phyloP scores from a whole-genome alignment of 1,140 invertebrate genomes.

The Drosophila busckii region DNA sequence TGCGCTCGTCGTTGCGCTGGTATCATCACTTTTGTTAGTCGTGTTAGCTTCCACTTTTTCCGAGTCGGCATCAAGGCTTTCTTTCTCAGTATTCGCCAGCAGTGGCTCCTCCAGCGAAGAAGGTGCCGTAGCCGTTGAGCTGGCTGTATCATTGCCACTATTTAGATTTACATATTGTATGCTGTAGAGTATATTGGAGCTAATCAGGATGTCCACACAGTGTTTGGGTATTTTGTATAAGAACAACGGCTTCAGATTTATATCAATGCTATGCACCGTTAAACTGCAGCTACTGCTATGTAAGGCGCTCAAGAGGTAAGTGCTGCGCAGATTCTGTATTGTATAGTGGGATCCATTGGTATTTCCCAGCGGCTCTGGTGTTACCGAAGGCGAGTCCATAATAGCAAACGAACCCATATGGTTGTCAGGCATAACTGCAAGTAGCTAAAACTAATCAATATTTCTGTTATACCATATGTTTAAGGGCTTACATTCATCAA shows the following conservation, averaged over 20 bases:
- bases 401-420: constrained; percentile 63
- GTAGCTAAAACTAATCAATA: constrained; percentile 1
- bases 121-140: constrained; percentile 38
- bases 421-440: constrained; percentile 68
- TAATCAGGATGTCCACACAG: constrained; percentile 70
- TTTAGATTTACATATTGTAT: constrained; percentile 71
- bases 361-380: constrained; percentile 64
- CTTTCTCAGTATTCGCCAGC: constrained; percentile 62
- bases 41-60: constrained; percentile 55
- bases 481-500: constrained; percentile 73
- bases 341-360: constrained; percentile 72
- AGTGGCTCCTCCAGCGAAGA: constrained; percentile 44
- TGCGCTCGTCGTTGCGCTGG: constrained; percentile 57
- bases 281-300: constrained; percentile 72
- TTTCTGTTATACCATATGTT: constrained; percentile 13
- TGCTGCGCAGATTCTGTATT: constrained; percentile 70
- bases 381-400: constrained; percentile 72
- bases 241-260: constrained; percentile 84
- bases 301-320: constrained; percentile 72
- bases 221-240: constrained; percentile 84
- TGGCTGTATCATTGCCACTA: constrained; percentile 28
- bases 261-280: constrained; percentile 82
- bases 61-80: constrained; percentile 62
- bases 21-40: constrained; percentile 57
- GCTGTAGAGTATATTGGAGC: constrained; percentile 74